Conservation (phyloP, 2,113 vertebrate genomes). For the Piprites chloris region DNA sequence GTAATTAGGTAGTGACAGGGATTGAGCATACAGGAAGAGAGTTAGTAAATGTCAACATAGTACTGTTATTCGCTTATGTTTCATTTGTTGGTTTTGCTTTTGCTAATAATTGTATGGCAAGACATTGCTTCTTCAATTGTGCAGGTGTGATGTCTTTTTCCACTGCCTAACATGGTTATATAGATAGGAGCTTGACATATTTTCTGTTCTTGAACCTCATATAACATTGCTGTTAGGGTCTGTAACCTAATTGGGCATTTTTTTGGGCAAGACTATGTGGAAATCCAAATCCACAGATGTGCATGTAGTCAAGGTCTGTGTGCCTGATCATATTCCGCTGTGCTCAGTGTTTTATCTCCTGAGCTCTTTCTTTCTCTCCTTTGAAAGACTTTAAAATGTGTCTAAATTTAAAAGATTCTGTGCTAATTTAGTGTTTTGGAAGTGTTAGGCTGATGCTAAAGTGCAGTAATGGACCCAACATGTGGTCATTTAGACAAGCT, state of each 20-base stretch:
- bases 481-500: background rate
- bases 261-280: background rate
- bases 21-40: background rate
- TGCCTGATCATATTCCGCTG: background rate
- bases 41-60: background rate
- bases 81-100: background rate
- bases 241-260: background rate
- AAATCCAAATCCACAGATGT: background rate
- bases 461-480: background rate
- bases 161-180: background rate
- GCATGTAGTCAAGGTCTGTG: background rate
- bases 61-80: background rate
- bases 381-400: background rate
- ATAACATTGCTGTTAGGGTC: background rate
- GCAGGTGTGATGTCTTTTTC: background rate
- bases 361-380: background rate
- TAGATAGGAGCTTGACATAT: background rate
- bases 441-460: background rate
- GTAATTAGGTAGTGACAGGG: background rate
- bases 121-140: background rate
- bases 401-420: background rate
- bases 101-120: background rate
- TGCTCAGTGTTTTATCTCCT: background rate
- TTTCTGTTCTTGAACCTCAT: background rate
- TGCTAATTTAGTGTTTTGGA: background rate